Conservation (phyloP, 2,113 vertebrate species). For the Notiomystis cincta region DNA sequence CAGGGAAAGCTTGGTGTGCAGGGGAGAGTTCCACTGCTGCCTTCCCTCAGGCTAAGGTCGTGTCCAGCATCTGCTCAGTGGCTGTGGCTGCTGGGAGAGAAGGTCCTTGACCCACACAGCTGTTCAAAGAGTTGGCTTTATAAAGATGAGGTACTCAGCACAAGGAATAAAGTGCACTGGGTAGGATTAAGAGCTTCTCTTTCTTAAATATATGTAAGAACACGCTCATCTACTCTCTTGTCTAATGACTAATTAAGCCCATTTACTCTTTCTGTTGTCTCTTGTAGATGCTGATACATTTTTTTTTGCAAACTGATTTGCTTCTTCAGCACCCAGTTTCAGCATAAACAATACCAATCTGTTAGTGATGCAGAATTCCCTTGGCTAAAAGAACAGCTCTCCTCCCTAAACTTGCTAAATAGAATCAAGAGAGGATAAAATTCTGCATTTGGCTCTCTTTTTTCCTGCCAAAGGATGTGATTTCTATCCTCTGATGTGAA, state of each 20-base stretch:
- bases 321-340: constrained; percentile 35
- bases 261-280: constrained; percentile 41
- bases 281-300: not conserved
- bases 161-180: not conserved
- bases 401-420: constrained; percentile 1
- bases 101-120: not conserved
- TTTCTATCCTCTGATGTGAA: not conserved
- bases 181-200: not conserved
- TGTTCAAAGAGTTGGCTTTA: not conserved
- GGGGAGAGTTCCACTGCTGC: not conserved
- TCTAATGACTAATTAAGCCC: constrained; percentile 24
- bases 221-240: not conserved
- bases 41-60: not conserved
- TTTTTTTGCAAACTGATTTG: constrained; percentile 17
- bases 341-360: not conserved
- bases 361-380: constrained; percentile 13
- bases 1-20: not conserved
- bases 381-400: not conserved
- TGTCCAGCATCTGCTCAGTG: not conserved
- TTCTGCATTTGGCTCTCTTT: not conserved
- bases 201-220: not conserved
- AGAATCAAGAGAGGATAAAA: not conserved
- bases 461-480: not conserved
- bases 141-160: not conserved
- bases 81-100: not conserved